Percentiles rank a stretch among this genome's conserved stretches.
Conservation (phyloP, 92 coral and sea anemone species). For the Phenganax subtilis region DNA sequence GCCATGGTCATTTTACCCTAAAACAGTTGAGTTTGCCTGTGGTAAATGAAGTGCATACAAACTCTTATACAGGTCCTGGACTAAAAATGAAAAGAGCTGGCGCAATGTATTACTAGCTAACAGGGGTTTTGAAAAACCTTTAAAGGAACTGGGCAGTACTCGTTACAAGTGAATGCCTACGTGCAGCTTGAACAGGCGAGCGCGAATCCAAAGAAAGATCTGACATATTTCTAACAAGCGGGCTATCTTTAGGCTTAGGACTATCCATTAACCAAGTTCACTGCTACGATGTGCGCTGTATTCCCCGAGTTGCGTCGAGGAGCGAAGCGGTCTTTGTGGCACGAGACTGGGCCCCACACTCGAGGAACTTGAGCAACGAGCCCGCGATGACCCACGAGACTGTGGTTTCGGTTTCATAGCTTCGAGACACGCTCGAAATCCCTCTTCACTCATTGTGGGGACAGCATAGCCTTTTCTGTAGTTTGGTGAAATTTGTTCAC, state of each 20-base stretch:
- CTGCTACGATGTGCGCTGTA: background rate
- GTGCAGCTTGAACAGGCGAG: background rate
- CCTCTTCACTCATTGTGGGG: background rate
- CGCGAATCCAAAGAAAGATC: background rate
- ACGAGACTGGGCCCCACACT: background rate
- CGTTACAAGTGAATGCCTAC: background rate
- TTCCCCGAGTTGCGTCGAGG: background rate
- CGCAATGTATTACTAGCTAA: background rate
- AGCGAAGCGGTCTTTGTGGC: background rate
- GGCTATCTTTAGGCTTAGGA: background rate
- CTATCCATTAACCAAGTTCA: background rate
- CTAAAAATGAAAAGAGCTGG: background rate
- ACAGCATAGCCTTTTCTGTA: conserved; percentile 25
- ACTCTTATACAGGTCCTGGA: too few relatives aligned
- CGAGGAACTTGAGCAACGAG: background rate
- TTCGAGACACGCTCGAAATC: conserved; percentile 1
- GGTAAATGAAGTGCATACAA: too few relatives aligned
- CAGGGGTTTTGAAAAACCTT: background rate
- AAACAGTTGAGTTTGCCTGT: too few relatives aligned
- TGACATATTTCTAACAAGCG: background rate
- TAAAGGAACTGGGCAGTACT: background rate
- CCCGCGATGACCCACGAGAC: background rate
- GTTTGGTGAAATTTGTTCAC: conserved; percentile 11
- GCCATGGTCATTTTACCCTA: too few relatives aligned
- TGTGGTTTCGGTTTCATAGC: background rate